Base-by-base conservation (phyloP, 1,140 invertebrate genomes). In the Leptinotarsa lineolata region DNA sequence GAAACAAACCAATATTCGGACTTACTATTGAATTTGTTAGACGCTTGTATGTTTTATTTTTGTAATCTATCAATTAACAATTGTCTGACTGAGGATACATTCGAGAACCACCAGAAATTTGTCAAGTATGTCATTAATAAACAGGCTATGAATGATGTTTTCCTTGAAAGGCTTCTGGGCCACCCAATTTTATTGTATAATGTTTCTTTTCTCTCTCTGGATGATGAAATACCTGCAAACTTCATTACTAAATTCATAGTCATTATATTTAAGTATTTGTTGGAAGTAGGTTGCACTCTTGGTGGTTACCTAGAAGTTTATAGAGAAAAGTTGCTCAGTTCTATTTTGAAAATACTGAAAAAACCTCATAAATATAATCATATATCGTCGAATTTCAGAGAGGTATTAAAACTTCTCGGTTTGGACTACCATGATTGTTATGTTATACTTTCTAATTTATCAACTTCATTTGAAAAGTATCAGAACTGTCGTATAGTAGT, bases 131-230 rank as follows among this genome's bases (percentile, higher is more conserved):
- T 70, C 6, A 69, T 76, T 45, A 59, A 70, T 22, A 63, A 66
- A 30, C 65, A 75, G 18, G 22, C 63, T 59, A 20, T 73, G 2
- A 39, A 74, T n/a, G 65, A 63, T 30, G 6, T 30, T 44, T 75
- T 68, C 45, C 21, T 74, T 2, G 60, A 77, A 54, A 48, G 73
- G 11, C 54, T 80, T 46, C 73, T 80, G 39, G 70, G 54, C 13
- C 74, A 80, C 39, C 70, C 72, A 1, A 44, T 59, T 72, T 71
- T 90, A 63, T 76, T 90, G 4, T 84, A 87, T 77, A 86, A 87
- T 78, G 90, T 89, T 77, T 85, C 85, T 70, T 85, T 87, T 24
- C 76, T 88, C 20, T 78, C 85, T 74, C 86, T 86, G 77, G 81
- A 81, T 46, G 79, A 84, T 64, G 80, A 66, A 16, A 59, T 13